Base-by-base conservation (phyloP, 2,797 vertebrate species). In the Clarias laeviceps region DNA sequence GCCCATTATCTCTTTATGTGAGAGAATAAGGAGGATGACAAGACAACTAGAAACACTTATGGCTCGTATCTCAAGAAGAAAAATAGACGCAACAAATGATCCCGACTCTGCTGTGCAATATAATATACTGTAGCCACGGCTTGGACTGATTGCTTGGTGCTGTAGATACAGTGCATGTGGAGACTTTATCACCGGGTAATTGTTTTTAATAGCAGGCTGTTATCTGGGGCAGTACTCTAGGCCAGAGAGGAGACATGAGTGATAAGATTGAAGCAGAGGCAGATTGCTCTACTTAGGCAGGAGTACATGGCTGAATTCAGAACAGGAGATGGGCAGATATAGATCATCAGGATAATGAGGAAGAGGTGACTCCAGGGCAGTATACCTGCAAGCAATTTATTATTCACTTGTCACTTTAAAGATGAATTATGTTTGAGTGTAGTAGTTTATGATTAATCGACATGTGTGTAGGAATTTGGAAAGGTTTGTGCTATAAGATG, bases 141-240 rank as follows among this genome's bases (percentile, higher is more conserved):
- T 45, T 54, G n/a, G n/a, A n/a, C n/a, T n/a, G n/a, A n/a, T n/a
- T n/a, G n/a, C n/a, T n/a, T n/a, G 22, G 54, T 65, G 37, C 81
- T 45, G 76, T 24, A 77, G 56, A 65, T 40, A 40, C n/a, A 69
- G 65, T 54, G 79, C 66, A 84, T 82, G 82, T 79, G 29, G n/a
- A 73, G 68, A 72, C 77, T 78, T 61, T 87, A 79, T 50, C 37
- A 40, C 34, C 50, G 72, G 59, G 79, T 87, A 79, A 86, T 82
- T 56, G 18, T 57, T 77, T 76, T 77, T 77, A 77, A 77, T 84
- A 54, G 54, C 66, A 45, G 65, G 65, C 73, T 68, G 57, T 82
- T 84, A 82, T 72, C 32, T 50, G 64, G 79, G 84, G 64, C 69
- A 85, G 45, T 54, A 29, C n/a, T 74, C 40, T 54, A 70, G 66